Conservation (phyloP, 1,140 invertebrate genomes). For the Lepeophtheirus salmonis region DNA sequence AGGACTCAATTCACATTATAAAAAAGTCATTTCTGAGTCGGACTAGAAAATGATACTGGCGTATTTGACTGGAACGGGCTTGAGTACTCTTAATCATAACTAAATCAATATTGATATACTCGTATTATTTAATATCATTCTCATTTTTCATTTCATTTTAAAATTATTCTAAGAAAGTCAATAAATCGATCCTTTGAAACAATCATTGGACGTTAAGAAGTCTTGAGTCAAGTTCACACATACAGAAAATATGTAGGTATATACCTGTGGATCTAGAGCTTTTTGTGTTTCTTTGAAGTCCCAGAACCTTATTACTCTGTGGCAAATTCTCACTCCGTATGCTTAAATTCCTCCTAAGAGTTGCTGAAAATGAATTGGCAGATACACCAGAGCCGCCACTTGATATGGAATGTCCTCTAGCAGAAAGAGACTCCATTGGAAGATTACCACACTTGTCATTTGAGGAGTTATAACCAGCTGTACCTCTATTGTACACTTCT, state of each 20-base stretch:
- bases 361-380: background rate
- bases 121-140: no score
- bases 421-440: background rate
- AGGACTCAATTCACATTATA: no score
- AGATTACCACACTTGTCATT: conserved; percentile 2
- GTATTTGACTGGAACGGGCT: no score
- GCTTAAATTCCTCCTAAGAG: conserved; percentile 4
- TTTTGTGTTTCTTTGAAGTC: conserved; percentile 5
- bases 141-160: no score
- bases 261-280: conserved; percentile 9
- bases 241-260: no score
- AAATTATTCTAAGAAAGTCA: background rate
- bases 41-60: no score
- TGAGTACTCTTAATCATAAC: no score
- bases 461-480: background rate
- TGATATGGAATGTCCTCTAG: conserved; percentile 5
- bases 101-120: no score
- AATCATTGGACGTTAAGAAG: no score
- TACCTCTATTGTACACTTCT: conserved; percentile 13
- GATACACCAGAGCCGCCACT: background rate
- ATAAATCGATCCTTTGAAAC: conserved; percentile 1
- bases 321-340: conserved; percentile 7
- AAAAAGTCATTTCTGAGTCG: no score
- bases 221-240: no score
- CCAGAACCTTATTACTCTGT: conserved; percentile 6